These are phyloP conservation scores for Centruroides sculpturatus DNA, from an alignment of 1,140 invertebrate species.

Conservation along the genomic window DNA sequence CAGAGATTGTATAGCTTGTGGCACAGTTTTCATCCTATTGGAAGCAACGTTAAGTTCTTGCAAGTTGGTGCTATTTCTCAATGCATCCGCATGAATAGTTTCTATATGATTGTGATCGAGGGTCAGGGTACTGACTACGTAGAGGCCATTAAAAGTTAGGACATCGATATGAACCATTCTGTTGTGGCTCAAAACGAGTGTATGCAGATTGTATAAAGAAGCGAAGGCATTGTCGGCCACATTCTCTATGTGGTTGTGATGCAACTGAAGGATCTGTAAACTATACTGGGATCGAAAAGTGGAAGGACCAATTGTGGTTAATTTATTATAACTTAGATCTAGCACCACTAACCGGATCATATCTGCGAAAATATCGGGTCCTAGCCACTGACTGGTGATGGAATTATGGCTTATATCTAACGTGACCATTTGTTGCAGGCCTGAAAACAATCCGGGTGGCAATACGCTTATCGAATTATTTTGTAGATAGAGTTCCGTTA, in stretches of 20 bases:
- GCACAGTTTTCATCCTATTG: slow-evolving; percentile 56
- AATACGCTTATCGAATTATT: slow-evolving; percentile 67
- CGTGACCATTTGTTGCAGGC: slow-evolving; percentile 59
- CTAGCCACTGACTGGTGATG: slow-evolving; percentile 61
- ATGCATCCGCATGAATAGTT: slow-evolving; percentile 59
- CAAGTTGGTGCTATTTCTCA: slow-evolving; percentile 57
- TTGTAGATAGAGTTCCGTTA: slow-evolving; percentile 71
- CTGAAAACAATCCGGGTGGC: slow-evolving; percentile 58
- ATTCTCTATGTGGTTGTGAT: slow-evolving; percentile 59
- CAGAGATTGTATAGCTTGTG: slow-evolving; percentile 55
- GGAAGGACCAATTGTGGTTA: slow-evolving; percentile 59
- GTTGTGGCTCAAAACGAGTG: slow-evolving; percentile 60
- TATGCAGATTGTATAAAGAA: slow-evolving; percentile 68
- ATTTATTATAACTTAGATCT: slow-evolving; percentile 68
- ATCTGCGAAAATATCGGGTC: slow-evolving; percentile 64
- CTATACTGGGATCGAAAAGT: slow-evolving; percentile 68
- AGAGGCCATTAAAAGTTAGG: slow-evolving; percentile 58
- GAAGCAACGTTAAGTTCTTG: slow-evolving; percentile 71
- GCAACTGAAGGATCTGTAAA: slow-evolving; percentile 62
- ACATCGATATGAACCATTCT: slow-evolving; percentile 57
- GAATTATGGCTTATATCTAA: slow-evolving; percentile 76
- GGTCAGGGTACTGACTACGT: slow-evolving; percentile 56
- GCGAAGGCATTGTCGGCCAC: slow-evolving; percentile 64
- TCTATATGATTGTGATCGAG: slow-evolving; percentile 63
- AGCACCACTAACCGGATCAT: slow-evolving; percentile 69